Percentiles rank a stretch among this genome's conserved stretches.
Conservation (phyloP, 1,140 invertebrate species). For the Odontomachus brunneus region DNA sequence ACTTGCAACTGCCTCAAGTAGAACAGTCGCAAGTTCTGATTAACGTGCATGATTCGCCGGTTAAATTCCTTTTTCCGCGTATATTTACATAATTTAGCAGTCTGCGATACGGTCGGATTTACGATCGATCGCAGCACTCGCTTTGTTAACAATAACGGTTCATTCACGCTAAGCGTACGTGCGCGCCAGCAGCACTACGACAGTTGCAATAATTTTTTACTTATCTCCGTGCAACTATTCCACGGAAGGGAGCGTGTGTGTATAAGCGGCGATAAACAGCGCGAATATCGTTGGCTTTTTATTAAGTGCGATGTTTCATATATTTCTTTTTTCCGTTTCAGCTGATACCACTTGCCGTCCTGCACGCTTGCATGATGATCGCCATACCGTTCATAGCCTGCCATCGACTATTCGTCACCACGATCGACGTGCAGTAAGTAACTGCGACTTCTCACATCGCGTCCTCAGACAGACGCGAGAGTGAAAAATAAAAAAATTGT, state of each 20-base stretch:
- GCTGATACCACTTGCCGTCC: constrained; percentile 77
- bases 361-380: constrained; percentile 62
- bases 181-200: neutral
- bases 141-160: neutral
- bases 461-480: neutral
- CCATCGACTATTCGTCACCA: constrained; percentile 75
- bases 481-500: too few relatives aligned
- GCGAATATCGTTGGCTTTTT: constrained; percentile 4
- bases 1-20: too few relatives aligned
- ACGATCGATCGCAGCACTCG: neutral
- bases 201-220: constrained; percentile 16
- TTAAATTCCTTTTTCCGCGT: too few relatives aligned
- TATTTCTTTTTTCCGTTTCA: constrained; percentile 76
- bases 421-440: constrained; percentile 83
- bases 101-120: neutral
- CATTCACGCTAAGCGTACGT: neutral
- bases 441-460: neutral
- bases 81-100: too few relatives aligned
- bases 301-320: neutral
- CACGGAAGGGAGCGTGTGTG: neutral
- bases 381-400: constrained; percentile 65
- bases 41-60: too few relatives aligned
- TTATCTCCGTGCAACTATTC: constrained; percentile 4
- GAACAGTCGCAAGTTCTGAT: too few relatives aligned
- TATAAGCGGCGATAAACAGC: constrained; percentile 27